Evolutionary conservation across 1,140 invertebrate species (phyloP).

Genomic region (Oscheius sp.): DNA sequence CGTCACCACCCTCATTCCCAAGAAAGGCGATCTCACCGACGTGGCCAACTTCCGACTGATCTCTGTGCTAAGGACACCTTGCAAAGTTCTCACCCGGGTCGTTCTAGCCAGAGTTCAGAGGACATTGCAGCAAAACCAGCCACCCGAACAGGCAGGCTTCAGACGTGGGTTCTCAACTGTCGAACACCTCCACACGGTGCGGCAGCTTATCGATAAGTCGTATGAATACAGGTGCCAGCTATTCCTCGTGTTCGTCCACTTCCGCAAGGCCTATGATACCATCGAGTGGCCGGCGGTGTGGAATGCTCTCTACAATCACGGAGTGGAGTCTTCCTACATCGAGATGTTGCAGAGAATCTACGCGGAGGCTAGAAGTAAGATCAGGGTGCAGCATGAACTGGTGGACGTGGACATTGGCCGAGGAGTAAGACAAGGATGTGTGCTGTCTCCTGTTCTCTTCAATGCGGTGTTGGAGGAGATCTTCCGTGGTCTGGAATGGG

Average conservation of each 20-base stretch:
- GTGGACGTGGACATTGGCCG: background rate
- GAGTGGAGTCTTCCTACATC: no score
- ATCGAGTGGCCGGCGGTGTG: slow-evolving; percentile 15
- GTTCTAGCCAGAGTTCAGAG: slow-evolving; percentile 10
- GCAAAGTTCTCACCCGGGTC: slow-evolving; percentile 25
- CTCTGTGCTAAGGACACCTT: slow-evolving; percentile 15
- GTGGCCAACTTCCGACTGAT: no score
- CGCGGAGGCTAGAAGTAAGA: background rate
- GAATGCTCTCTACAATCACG: slow-evolving; percentile 30
- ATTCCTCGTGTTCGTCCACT: slow-evolving; percentile 41
- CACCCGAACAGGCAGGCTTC: slow-evolving; percentile 40
- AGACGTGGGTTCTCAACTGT: slow-evolving; percentile 32
- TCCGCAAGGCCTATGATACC: slow-evolving; percentile 38
- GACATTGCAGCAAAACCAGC: background rate
- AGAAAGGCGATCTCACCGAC: no score
- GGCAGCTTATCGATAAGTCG: slow-evolving; percentile 27
- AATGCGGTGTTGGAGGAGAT: slow-evolving; percentile 8
- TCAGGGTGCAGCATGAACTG: background rate
- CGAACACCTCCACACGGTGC: slow-evolving; percentile 29
- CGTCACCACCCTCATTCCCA: no score
- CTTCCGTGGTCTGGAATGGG: slow-evolving; percentile 28
- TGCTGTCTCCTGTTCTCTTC: slow-evolving; percentile 37
- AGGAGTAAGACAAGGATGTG: slow-evolving; percentile 43
- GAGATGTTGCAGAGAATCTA: background rate
- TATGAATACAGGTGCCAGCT: slow-evolving; percentile 10